phyloP scores from a whole-genome alignment of 2,113 vertebrate genomes.

The Vimba vimba region DNA sequence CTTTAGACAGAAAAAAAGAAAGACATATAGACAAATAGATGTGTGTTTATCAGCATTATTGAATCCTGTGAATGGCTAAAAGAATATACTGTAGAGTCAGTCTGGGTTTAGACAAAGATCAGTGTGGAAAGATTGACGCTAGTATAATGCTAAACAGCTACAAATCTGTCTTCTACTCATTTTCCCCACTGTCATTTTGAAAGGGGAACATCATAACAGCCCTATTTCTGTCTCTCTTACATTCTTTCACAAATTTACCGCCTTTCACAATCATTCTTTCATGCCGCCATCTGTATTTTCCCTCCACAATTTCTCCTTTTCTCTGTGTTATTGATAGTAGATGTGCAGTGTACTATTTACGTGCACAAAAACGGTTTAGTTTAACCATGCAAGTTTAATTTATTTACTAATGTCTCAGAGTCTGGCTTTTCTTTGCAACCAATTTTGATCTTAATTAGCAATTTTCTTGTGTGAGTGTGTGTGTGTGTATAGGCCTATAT shows the following conservation, averaged over 20 bases:
- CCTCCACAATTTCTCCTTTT: not conserved
- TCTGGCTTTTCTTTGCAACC: no score
- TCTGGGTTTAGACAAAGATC: constrained; percentile 24
- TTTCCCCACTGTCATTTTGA: not conserved
- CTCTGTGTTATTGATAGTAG: not conserved
- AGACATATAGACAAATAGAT: not conserved
- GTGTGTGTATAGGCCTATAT: not conserved
- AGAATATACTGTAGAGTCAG: not conserved
- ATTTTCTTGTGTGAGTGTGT: no score
- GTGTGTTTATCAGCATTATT: constrained; percentile 24
- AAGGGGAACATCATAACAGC: constrained; percentile 4
- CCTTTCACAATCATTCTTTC: not conserved
- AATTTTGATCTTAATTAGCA: no score
- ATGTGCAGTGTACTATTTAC: not conserved
- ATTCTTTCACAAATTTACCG: not conserved
- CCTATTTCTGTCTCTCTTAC: not conserved
- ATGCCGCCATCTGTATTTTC: not conserved
- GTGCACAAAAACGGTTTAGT: not conserved
- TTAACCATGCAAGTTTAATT: not conserved
- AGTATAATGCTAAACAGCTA: not conserved
- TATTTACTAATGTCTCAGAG: constrained; percentile 5
- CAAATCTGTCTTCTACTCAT: not conserved
- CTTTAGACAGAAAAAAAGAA: constrained; percentile 9
- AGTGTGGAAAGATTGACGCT: not conserved
- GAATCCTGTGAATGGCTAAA: constrained; percentile 27